Evolutionary conservation across 1,140 invertebrate genomes (phyloP).

Genomic region (Plectrocnemia conspersa): DNA sequence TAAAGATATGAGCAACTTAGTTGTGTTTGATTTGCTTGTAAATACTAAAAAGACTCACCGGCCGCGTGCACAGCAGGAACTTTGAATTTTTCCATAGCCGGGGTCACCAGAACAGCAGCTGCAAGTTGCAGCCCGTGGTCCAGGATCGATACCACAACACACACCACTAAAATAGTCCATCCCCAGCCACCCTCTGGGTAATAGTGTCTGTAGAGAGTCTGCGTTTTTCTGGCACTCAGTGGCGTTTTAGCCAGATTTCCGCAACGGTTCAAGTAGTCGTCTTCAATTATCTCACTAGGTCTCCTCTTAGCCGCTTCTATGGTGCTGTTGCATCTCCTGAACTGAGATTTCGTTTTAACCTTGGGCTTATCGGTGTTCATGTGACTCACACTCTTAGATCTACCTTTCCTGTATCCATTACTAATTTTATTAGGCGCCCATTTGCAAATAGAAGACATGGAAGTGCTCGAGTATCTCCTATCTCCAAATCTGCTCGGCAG

Average conservation of each 20-base stretch:
- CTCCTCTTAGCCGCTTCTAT: slow-evolving; percentile 28
- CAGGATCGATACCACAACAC: slow-evolving; percentile 61
- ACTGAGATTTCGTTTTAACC: slow-evolving; percentile 38
- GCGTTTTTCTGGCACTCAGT: slow-evolving; percentile 45
- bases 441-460: slow-evolving; percentile 23
- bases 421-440: slow-evolving; percentile 17
- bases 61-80: slow-evolving; percentile 30
- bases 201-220: slow-evolving; percentile 58
- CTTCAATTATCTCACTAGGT: slow-evolving; percentile 39
- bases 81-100: slow-evolving; percentile 41
- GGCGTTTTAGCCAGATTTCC: slow-evolving; percentile 40
- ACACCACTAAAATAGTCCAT: slow-evolving; percentile 68
- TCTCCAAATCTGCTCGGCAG: slow-evolving; percentile 25
- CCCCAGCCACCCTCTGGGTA: slow-evolving; percentile 80
- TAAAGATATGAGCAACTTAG: too few relatives aligned
- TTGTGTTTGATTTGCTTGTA: not conserved
- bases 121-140: slow-evolving; percentile 62
- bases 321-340: slow-evolving; percentile 36
- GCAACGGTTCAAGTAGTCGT: slow-evolving; percentile 45
- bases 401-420: slow-evolving; percentile 20
- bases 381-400: slow-evolving; percentile 32
- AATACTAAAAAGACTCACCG: slow-evolving; percentile 26
- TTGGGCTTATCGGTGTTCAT: slow-evolving; percentile 35
- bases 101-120: slow-evolving; percentile 42
- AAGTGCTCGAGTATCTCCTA: slow-evolving; percentile 26